Evolutionary conservation across 2,888 invertebrate genomes (phyloP), one percentile per base, ranked within the genome.

Genomic region (Heliconius charithonia): DNA sequence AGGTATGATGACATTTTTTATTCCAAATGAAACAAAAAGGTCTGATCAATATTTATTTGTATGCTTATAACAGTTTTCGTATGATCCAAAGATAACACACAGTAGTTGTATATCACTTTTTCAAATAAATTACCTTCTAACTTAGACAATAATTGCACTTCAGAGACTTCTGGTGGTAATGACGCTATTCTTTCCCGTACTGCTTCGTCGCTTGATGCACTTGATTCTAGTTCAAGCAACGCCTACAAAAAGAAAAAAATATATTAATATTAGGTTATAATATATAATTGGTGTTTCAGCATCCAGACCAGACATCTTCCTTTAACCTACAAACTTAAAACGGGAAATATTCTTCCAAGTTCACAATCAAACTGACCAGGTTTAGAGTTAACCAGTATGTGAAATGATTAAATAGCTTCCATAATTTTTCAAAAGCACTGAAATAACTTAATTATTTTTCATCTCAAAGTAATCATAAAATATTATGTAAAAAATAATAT

Each of bases 111-210:
- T 77, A 77, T 75, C 76, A 74, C 63, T 45, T 69, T 75, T 70
- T 62, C 65, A 70, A 27, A 70, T 66, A 70, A 87, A 82, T 93
- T 95, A 97, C 97, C 98, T 96, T 97, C 97, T 85, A 99, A 95
- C 95, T 98, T 98, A 83, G 97, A 96, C 79, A 99, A 96, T 87
- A 97, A 96, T 84, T 97, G 96, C 7, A 98, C 96, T 96, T 99
- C 99, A 0, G 99, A 99, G 4, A 99, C 98, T 95, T 99, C 98
- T 73, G 98, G 97, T 0, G 99, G 99, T 76, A 99, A 95, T 79
- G 98, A 98, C 0, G 99, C 98, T 84, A 99, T 99, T 88, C 97
- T 97, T 90, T 99, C 98, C 83, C 99, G 95, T 2, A 99, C 98
- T 1, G 96, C 96, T 82, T 98, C 99, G 95, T 99, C 99, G 85